These are phyloP conservation scores for Nycticryphes semicollaris DNA, from an alignment of 2,113 vertebrate genomes.

Conservation along the genomic window DNA sequence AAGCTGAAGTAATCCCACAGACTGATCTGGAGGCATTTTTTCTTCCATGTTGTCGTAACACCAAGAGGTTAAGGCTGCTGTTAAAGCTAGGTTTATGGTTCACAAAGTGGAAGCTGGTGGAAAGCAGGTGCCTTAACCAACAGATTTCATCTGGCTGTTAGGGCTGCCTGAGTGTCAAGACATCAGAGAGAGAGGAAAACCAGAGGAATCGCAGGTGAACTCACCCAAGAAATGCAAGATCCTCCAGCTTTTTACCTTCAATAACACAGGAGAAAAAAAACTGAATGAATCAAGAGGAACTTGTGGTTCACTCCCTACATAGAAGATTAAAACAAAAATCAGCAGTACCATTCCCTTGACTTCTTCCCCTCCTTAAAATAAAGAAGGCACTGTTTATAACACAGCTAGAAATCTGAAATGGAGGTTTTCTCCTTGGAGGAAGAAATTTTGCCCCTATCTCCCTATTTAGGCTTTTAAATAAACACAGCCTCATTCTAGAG, in stretches of 20 bases:
- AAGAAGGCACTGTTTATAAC: not conserved
- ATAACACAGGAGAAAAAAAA: not conserved
- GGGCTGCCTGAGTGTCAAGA: not conserved
- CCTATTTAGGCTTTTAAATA: constrained; percentile 25
- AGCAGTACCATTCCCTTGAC: not conserved
- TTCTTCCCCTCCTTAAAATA: not conserved
- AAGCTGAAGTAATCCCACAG: not conserved
- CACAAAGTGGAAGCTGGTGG: not conserved
- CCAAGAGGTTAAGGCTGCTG: not conserved
- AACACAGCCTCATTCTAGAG: constrained; percentile 4
- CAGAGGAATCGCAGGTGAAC: not conserved
- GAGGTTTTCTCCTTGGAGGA: constrained; percentile 6
- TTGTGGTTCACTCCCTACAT: not conserved
- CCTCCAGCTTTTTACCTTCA: not conserved
- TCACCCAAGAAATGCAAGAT: not conserved
- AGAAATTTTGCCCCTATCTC: constrained; percentile 9
- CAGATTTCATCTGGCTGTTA: not conserved
- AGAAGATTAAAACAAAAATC: not conserved
- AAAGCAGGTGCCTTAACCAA: not conserved
- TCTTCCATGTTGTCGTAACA: not conserved
- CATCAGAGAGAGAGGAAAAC: not conserved
- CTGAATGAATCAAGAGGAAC: not conserved
- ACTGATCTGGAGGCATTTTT: not conserved
- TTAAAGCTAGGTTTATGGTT: not conserved
- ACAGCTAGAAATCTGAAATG: not conserved